Percentiles rank a stretch among this genome's conserved stretches.
Evolutionary conservation across 2,888 invertebrate species (phyloP).

Genomic region (Stenoptilia bipunctidactyla): DNA sequence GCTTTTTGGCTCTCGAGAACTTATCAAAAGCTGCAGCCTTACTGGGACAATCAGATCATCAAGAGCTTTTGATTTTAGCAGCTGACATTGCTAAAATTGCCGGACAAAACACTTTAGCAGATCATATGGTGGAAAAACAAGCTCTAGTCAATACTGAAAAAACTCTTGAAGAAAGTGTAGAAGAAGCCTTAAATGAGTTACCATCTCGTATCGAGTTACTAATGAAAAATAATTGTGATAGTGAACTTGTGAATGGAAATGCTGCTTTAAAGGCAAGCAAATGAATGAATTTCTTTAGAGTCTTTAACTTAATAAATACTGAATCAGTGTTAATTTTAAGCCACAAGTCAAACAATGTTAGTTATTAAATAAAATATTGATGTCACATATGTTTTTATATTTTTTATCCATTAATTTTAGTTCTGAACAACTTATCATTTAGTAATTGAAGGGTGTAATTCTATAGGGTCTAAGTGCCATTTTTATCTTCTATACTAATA

Average conservation of each 20-base stretch:
- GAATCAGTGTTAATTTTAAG: too few species aligned
- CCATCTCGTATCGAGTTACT: conserved; percentile 33
- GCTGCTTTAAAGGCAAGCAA: background rate
- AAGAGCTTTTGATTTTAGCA: conserved; percentile 68
- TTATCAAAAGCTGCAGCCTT: conserved; percentile 72
- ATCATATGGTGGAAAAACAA: conserved; percentile 32
- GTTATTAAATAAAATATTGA: too few species aligned
- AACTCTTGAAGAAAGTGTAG: conserved; percentile 14
- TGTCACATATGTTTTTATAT: too few species aligned
- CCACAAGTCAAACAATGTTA: too few species aligned
- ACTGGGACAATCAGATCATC: conserved; percentile 67
- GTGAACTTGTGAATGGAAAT: background rate
- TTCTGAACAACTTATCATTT: too few species aligned
- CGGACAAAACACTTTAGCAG: conserved; percentile 47
- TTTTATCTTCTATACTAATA: too few species aligned
- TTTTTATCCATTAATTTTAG: too few species aligned
- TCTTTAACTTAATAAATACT: too few species aligned
- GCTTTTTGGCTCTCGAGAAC: conserved; percentile 71
- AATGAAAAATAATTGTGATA: conserved; percentile 13
- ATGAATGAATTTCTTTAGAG: background rate
- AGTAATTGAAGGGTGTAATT: too few species aligned
- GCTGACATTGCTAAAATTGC: conserved; percentile 68
- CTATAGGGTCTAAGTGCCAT: too few species aligned
- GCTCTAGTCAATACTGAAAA: conserved; percentile 16
- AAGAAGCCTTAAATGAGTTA: conserved; percentile 23